These are phyloP conservation scores for Amblyjoppa proteus DNA, from an alignment of 2,888 invertebrate genomes.

Conservation along the genomic window DNA sequence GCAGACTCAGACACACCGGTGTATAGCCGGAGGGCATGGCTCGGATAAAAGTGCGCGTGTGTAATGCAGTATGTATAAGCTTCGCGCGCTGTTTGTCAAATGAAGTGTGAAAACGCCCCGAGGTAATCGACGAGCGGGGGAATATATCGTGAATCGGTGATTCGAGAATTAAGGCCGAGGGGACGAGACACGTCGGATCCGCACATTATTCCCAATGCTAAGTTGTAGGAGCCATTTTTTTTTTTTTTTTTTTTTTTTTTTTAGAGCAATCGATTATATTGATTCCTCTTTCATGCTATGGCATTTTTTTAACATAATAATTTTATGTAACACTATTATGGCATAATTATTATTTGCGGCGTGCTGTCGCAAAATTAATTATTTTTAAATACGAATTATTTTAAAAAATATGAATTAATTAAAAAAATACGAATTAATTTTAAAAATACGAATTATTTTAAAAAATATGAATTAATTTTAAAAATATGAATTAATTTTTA, in stretches of 20 bases:
- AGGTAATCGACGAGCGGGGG: slow-evolving; percentile 72
- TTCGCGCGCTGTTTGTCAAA: slow-evolving; percentile 71
- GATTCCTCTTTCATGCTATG: background rate
- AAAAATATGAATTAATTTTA: no score
- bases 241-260: slow-evolving; percentile 18
- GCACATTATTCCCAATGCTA: background rate
- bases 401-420: no score
- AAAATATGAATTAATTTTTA: no score
- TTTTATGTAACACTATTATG: no score
- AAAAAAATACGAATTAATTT: no score
- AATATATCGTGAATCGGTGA: slow-evolving; percentile 9
- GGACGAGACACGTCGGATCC: slow-evolving; percentile 34
- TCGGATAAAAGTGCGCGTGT: background rate
- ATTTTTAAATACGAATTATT: no score
- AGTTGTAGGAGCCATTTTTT: slow-evolving; percentile 7
- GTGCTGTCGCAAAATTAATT: no score
- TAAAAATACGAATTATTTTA: no score
- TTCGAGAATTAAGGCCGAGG: slow-evolving; percentile 26
- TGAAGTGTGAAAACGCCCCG: slow-evolving; percentile 72
- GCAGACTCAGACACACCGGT: slow-evolving; percentile 16
- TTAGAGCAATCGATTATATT: background rate
- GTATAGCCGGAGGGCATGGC: slow-evolving; percentile 38
- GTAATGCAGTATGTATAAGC: background rate
- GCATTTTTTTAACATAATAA: no score
- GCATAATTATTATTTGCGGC: no score